A percentile compares a stretch with the other conserved stretches of the same genome.
Conservation (phyloP, 64 coral and sea anemone species). For the Acropora tenuis region DNA sequence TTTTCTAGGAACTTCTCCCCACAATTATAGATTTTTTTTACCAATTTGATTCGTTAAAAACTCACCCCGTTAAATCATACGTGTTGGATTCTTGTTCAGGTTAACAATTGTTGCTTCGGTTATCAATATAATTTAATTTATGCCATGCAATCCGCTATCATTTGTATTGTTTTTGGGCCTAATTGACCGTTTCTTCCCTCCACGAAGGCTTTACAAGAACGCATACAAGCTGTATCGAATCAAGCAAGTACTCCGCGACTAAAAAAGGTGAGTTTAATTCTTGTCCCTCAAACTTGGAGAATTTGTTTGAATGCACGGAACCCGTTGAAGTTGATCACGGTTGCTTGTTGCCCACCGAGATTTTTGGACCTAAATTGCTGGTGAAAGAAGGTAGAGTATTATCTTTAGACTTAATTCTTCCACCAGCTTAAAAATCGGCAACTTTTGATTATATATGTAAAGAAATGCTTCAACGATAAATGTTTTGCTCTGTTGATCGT, state of each 20-base stretch:
- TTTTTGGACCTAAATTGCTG: no score
- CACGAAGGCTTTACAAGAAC: constrained; percentile 75
- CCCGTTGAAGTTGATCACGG: no score
- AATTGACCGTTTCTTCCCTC: neutral
- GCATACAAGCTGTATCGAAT: constrained; percentile 64
- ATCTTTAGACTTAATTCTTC: no score
- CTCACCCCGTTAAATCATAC: neutral
- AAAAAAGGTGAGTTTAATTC: constrained; percentile 47
- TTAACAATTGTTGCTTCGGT: neutral
- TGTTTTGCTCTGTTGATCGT: neutral
- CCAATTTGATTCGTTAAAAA: neutral
- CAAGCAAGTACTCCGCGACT: constrained; percentile 69
- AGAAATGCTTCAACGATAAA: neutral
- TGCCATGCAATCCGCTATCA: neutral
- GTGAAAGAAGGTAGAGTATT: no score
- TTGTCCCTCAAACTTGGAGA: no score
- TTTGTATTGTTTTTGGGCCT: neutral
- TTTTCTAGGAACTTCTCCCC: no score
- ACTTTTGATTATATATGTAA: no score
- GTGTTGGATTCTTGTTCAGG: neutral
- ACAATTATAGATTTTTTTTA: no score
- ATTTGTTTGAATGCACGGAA: neutral
- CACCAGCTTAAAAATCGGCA: no score
- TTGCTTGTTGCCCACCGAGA: no score
- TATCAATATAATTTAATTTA: constrained; percentile 34